Percentiles rank a stretch among this genome's conserved stretches.
These are phyloP conservation scores for Harpalus rufipes DNA, from an alignment of 2,888 invertebrate genomes.

Conservation along the genomic window DNA sequence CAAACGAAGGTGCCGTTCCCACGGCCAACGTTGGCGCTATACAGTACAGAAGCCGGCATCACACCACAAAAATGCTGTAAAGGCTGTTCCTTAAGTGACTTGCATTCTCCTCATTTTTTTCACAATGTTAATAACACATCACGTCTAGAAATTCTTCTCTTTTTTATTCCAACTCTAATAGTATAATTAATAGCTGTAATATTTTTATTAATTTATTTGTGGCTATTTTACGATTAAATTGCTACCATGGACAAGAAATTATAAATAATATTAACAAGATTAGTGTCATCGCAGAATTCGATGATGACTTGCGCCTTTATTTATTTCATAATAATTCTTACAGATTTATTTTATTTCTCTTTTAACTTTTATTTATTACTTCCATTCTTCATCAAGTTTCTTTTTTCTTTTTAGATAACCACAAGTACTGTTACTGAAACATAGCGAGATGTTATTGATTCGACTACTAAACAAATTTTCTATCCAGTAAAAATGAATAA, in stretches of 20 bases:
- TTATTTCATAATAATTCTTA: slow-evolving; percentile 42
- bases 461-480: neutral
- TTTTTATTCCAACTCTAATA: slow-evolving; percentile 46
- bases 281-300: slow-evolving; percentile 57
- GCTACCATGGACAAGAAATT: slow-evolving; percentile 44
- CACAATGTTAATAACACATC: slow-evolving; percentile 58
- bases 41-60: slow-evolving; percentile 62
- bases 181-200: slow-evolving; percentile 56
- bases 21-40: slow-evolving; percentile 55
- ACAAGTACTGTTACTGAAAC: neutral
- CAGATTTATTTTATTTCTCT: slow-evolving; percentile 43
- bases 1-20: slow-evolving; percentile 64
- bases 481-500: neutral
- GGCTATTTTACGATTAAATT: slow-evolving; percentile 57
- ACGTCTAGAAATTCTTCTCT: slow-evolving; percentile 54
- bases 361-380: slow-evolving; percentile 42
- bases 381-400: slow-evolving; percentile 9
- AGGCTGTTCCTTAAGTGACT: slow-evolving; percentile 66
- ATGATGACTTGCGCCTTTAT: slow-evolving; percentile 33
- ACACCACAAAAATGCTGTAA: slow-evolving; percentile 66
- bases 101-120: slow-evolving; percentile 66
- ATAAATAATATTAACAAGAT: slow-evolving; percentile 61
- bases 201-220: slow-evolving; percentile 56
- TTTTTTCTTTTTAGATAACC: slow-evolving; percentile 1
- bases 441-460: neutral